Base-by-base conservation (phyloP, 30 jellyfish, hydroid and myxozoan genomes). In the Cassiopea xamachana region DNA sequence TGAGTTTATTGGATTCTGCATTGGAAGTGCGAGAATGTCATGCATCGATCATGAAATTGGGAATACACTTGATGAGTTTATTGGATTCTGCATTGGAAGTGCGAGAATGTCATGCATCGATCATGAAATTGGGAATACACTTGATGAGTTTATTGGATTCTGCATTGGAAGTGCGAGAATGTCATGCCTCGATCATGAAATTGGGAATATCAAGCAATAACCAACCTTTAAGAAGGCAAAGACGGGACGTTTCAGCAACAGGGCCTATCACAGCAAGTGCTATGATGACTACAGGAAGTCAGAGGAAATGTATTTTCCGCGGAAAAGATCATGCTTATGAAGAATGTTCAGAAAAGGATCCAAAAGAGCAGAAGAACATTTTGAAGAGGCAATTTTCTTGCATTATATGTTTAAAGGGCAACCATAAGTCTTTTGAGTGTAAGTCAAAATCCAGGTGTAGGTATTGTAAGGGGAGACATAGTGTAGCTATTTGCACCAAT, bases 381-480 rank as follows among this genome's bases (percentile, higher is more conserved):
- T 75, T 71, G 10, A 62, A 67, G 59, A 84, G 27, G 73, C 48
- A 43, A 19, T 39, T 46, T 39, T 19, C 51, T 10, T 61, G 90
- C 7, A 61, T 61, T 81, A 45, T 81, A 18, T 81, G 90, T 60
- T 48, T 81, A 1, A 81, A 43, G 44, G 81, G 55, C 48, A 46
- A n/a, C 49, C 85, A 69, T 45, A 46, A 79, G 67, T 72, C 92
- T 8, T 50, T 84, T 72, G 79, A 74, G 2, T 84, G 92, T 69
- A 84, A 77, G 44, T 60, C 81, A 0, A 81, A 62, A 70, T 17
- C 17, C 1, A 69, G 92, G 17, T 84, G 85, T 59, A 10, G 8
- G 77, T 16, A 2, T 1, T 84, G 92, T 74, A 84, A 84, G 77
- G 92, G 19, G 75, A 84, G 46, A 58, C 92, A 84, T 14, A 76